These are phyloP conservation scores for Rhineura floridana DNA, from an alignment of 2,113 vertebrate genomes.

Conservation along the genomic window DNA sequence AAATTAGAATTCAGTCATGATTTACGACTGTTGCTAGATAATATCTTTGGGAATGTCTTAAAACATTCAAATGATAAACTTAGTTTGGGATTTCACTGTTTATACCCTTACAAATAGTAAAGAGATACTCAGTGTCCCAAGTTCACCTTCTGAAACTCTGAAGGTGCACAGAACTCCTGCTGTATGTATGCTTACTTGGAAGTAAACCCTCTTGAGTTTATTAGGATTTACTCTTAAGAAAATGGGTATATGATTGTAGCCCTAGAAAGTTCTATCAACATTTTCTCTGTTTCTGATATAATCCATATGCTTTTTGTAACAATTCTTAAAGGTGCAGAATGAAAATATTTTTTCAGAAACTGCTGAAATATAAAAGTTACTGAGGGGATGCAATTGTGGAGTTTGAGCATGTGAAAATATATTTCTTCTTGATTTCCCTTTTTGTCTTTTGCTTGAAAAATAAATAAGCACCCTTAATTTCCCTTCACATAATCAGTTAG, in stretches of 20 bases:
- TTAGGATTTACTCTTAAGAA: background rate
- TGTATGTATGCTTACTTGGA: background rate
- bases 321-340: background rate
- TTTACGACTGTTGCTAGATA: background rate
- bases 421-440: background rate
- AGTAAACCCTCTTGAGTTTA: background rate
- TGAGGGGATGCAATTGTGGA: background rate
- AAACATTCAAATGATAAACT: background rate
- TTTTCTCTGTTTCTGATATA: background rate
- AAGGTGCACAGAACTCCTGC: background rate
- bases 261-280: background rate
- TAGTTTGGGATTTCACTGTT: background rate
- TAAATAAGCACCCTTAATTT: background rate
- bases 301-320: background rate
- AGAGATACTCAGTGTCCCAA: no score
- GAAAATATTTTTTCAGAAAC: no score
- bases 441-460: background rate
- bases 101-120: no score
- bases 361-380: background rate
- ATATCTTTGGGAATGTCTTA: background rate
- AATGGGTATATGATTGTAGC: background rate
- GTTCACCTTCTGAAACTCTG: background rate
- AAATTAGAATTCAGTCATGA: background rate
- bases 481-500: background rate
- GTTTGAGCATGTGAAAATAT: background rate